These are phyloP conservation scores for Tribolium castaneum DNA, from an alignment of 1,140 invertebrate species.

Conservation along the genomic window DNA sequence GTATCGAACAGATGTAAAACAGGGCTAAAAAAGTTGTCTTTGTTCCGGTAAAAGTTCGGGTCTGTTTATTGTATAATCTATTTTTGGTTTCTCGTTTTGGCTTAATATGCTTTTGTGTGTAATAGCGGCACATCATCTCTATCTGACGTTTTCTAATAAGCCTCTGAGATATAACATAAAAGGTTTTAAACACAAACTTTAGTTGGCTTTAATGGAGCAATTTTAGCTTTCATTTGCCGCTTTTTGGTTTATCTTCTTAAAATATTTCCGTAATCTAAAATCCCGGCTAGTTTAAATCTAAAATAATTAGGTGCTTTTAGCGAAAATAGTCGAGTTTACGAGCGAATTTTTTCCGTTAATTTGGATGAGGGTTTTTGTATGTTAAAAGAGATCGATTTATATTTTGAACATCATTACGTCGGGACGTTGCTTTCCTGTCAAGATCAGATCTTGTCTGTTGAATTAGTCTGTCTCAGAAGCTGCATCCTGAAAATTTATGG, in stretches of 20 bases:
- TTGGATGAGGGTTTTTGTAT: background rate
- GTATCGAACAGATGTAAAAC: no score
- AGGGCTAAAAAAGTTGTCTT: background rate
- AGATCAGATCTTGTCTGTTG: slow-evolving; percentile 26
- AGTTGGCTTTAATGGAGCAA: slow-evolving; percentile 32
- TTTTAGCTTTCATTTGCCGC: slow-evolving; percentile 39
- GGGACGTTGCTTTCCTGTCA: background rate
- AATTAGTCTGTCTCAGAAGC: slow-evolving; percentile 16
- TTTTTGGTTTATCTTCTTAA: slow-evolving; percentile 38
- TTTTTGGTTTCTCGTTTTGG: slow-evolving; percentile 4
- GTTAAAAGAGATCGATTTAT: slow-evolving; percentile 11
- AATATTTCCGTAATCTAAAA: slow-evolving; percentile 31
- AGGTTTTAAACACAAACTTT: slow-evolving; percentile 37
- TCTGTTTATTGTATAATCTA: background rate
- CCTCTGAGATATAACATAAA: slow-evolving; percentile 30
- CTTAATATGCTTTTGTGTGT: slow-evolving; percentile 11
- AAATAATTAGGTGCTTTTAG: slow-evolving; percentile 25
- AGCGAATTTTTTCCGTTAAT: background rate
- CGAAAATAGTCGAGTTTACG: slow-evolving; percentile 4
- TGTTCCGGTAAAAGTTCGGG: background rate
- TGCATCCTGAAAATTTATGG: slow-evolving; percentile 15
- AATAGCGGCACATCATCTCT: slow-evolving; percentile 21
- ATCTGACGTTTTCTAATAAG: slow-evolving; percentile 35
- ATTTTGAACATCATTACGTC: slow-evolving; percentile 18
- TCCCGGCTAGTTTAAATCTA: background rate